Conservation (phyloP, 2,797 vertebrate species). For the Pitangus sulphuratus region DNA sequence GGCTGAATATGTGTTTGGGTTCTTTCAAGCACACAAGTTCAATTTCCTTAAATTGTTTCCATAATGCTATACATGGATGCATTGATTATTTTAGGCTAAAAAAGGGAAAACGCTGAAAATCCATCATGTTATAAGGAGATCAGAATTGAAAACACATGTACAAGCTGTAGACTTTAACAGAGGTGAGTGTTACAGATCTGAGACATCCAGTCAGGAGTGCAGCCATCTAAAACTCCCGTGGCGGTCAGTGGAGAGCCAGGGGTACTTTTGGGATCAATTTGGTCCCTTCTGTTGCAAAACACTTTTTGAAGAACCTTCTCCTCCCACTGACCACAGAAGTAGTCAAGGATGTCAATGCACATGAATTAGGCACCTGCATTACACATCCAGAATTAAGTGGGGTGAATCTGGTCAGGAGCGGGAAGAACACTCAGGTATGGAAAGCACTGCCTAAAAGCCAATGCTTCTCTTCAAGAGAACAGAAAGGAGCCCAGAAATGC, state of each 20-base stretch:
- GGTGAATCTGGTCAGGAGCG: background rate
- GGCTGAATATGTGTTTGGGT: background rate
- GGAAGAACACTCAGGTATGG: background rate
- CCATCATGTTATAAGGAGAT: background rate
- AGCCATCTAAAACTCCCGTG: background rate
- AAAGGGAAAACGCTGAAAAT: background rate
- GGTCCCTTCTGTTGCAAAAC: background rate
- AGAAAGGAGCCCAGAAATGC: background rate
- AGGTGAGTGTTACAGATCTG: background rate
- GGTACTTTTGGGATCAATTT: background rate
- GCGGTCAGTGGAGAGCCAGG: background rate
- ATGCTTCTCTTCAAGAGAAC: background rate
- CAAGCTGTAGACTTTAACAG: background rate
- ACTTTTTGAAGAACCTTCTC: background rate
- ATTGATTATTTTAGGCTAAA: background rate
- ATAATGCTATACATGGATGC: background rate
- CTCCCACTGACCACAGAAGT: background rate
- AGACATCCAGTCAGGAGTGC: background rate
- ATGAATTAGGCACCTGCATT: background rate
- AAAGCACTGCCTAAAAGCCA: background rate
- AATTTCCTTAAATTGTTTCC: background rate
- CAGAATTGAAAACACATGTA: background rate
- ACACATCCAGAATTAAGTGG: background rate
- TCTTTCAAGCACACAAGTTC: background rate
- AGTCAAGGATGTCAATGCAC: background rate